These are phyloP conservation scores for Nothocercus nigrocapillus DNA, from an alignment of 2,113 vertebrate species.

Conservation along the genomic window DNA sequence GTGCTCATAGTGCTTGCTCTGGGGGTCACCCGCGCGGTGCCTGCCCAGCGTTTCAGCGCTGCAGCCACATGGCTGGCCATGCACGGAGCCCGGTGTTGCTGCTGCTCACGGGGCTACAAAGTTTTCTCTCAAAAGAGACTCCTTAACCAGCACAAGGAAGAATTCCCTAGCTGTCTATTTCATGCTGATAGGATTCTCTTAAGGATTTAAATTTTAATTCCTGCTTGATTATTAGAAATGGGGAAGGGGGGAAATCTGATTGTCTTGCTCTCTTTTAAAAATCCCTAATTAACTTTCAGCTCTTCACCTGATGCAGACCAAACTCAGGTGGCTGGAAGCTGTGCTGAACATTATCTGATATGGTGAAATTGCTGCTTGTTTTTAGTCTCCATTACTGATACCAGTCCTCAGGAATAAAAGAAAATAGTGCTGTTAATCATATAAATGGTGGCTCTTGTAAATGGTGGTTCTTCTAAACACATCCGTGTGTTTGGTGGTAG, in stretches of 20 bases:
- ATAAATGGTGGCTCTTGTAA: not conserved
- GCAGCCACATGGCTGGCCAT: too few relatives aligned
- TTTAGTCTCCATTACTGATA: not conserved
- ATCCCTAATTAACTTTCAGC: not conserved
- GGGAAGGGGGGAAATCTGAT: not conserved
- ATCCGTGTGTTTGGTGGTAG: not conserved
- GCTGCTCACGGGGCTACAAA: not conserved
- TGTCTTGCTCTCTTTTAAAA: not conserved
- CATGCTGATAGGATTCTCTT: not conserved
- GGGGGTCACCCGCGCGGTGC: not conserved
- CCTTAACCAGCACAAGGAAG: not conserved
- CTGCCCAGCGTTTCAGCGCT: not conserved
- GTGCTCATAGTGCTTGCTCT: not conserved
- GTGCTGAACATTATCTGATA: not conserved
- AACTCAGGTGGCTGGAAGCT: not conserved
- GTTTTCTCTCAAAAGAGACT: not conserved
- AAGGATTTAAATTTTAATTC: not conserved
- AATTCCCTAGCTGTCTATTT: not conserved
- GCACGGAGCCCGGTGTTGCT: not conserved
- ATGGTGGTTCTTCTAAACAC: not conserved
- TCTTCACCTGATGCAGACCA: not conserved
- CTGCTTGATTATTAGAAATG: not conserved
- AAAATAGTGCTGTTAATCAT: not conserved
- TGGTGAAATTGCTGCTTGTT: not conserved
- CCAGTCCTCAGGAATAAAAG: not conserved